Conservation (phyloP, 2,888 invertebrate species). For the Iselma pallidipennis region DNA sequence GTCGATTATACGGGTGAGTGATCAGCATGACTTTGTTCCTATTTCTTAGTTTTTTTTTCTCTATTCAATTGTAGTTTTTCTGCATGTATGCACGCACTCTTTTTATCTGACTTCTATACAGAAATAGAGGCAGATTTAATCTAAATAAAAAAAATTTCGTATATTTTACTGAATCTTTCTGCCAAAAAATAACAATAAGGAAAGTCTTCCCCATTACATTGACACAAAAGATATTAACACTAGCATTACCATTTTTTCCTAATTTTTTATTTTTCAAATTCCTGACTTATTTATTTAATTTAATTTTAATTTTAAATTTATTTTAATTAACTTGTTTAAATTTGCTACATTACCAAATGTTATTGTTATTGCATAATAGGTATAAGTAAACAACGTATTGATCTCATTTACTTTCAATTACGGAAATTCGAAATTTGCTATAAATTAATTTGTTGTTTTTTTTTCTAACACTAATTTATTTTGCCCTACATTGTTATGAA, state of each 20-base stretch:
- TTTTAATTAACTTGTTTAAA: neutral
- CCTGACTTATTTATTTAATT: constrained; percentile 4
- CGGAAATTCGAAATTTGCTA: constrained; percentile 31
- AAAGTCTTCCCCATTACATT: neutral
- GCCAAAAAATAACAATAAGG: neutral
- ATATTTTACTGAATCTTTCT: neutral
- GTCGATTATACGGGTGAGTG: constrained; percentile 83
- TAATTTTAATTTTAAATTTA: neutral
- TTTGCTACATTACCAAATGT: neutral
- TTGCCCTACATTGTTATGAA: neutral
- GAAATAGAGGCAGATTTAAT: constrained; percentile 36
- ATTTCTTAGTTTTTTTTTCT: constrained; percentile 7
- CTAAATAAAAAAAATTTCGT: too few relatives aligned
- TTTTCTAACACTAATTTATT: constrained; percentile 17
- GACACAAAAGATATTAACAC: neutral
- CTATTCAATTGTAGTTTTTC: constrained; percentile 23
- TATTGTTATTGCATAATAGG: constrained; percentile 28
- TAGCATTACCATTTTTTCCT: neutral
- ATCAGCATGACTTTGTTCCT: constrained; percentile 25
- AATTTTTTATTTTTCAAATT: constrained; percentile 3
- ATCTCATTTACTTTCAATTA: constrained; percentile 31
- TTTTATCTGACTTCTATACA: constrained; percentile 40
- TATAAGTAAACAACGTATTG: neutral
- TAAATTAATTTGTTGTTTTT: constrained; percentile 19
- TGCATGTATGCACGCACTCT: constrained; percentile 31